Evolutionary conservation across 2,113 vertebrate genomes (phyloP).

Genomic region (Trogon surrucura): DNA sequence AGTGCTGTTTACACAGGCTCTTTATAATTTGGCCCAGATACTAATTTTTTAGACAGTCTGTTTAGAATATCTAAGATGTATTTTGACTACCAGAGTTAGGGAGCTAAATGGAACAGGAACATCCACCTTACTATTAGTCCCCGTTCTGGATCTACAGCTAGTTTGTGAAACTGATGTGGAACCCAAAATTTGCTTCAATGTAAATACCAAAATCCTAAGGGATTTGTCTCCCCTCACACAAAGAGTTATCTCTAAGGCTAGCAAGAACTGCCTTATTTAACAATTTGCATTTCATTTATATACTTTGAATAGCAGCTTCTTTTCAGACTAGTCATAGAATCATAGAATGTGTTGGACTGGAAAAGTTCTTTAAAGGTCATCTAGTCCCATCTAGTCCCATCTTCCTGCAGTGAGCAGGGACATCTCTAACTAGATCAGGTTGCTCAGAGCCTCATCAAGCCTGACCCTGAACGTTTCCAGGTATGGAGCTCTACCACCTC

Average conservation of each 20-base stretch:
- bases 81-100: neutral
- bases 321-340: neutral
- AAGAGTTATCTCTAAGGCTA: neutral
- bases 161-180: neutral
- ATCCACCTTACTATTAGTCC: neutral
- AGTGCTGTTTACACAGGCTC: neutral
- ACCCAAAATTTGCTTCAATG: neutral
- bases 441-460: too few relatives aligned
- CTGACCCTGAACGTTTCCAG: too few relatives aligned
- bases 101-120: neutral
- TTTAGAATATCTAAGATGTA: neutral
- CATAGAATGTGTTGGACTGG: too few relatives aligned
- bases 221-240: neutral
- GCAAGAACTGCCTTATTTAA: neutral
- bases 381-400: too few relatives aligned
- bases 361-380: neutral
- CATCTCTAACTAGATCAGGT: too few relatives aligned
- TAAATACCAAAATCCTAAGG: neutral
- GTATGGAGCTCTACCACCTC: too few relatives aligned
- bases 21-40: neutral
- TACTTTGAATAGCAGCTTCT: neutral
- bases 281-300: neutral
- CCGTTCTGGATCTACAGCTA: neutral
- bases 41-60: neutral
- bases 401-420: too few relatives aligned